Evolutionary conservation across 2,113 vertebrate species (phyloP).

Genomic region (Rhynchopsitta pachyrhyncha): DNA sequence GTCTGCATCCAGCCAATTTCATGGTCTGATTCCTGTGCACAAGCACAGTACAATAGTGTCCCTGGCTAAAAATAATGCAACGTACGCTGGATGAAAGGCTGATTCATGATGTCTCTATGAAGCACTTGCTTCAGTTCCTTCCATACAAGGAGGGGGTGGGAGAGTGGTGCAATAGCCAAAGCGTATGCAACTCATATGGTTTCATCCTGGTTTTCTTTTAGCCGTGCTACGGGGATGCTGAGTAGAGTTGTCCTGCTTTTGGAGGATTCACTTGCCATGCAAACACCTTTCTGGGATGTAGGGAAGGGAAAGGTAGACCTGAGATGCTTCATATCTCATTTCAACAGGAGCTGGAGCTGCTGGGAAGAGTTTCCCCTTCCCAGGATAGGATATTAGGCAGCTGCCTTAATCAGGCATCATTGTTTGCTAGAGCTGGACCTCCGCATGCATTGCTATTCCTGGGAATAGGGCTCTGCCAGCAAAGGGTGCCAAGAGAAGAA

Average conservation of each 20-base stretch:
- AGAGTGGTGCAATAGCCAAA: fast-evolving
- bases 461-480: not conserved
- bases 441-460: not conserved
- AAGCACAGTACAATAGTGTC: not conserved
- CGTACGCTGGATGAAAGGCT: not conserved
- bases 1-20: constrained; percentile 30
- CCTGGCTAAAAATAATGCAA: not conserved
- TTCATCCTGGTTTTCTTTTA: not conserved
- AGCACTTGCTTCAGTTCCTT: not conserved
- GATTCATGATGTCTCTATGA: constrained; percentile 10
- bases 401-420: constrained; percentile 16
- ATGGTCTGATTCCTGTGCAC: constrained; percentile 27
- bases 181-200: fast-evolving
- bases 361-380: not conserved
- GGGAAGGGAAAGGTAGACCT: not conserved
- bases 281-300: fast-evolving
- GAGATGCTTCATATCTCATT: not conserved
- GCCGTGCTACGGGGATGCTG: fast-evolving
- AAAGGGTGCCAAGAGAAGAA: not conserved
- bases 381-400: not conserved
- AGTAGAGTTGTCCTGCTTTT: not conserved
- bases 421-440: constrained; percentile 5
- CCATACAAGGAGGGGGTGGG: not conserved
- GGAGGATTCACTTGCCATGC: not conserved
- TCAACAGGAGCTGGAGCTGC: not conserved